Conservation (phyloP, 2,797 vertebrate genomes). For the Typhlichthys subterraneus region DNA sequence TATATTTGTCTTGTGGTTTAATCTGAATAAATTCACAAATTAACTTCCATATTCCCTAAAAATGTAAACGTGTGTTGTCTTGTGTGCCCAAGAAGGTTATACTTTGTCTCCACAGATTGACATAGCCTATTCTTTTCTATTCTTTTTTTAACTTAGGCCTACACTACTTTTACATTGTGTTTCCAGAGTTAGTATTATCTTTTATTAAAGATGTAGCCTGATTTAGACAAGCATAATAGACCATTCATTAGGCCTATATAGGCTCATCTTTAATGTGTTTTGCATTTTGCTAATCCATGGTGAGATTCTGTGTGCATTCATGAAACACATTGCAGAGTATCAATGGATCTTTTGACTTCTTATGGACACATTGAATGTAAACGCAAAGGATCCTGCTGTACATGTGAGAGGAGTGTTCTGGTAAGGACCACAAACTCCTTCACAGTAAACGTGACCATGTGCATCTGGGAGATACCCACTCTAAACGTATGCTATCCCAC, state of each 20-base stretch:
- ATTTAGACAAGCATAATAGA: no score
- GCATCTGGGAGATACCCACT: slow-evolving; percentile 63
- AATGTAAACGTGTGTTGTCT: neutral
- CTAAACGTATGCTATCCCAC: slow-evolving; percentile 44
- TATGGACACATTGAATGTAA: slow-evolving; percentile 33
- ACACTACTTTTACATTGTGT: neutral
- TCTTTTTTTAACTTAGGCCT: neutral
- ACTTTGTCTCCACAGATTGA: neutral
- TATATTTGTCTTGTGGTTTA: no score
- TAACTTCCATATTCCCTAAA: neutral
- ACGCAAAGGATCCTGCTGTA: slow-evolving; percentile 44
- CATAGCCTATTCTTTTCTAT: neutral
- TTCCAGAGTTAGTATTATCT: neutral
- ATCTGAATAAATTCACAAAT: no score
- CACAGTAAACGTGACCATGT: slow-evolving; percentile 68
- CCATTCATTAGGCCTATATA: no score
- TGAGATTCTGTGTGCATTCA: no score
- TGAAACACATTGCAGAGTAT: no score
- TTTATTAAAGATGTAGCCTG: no score
- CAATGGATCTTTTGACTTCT: neutral
- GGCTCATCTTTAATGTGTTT: no score
- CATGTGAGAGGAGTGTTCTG: slow-evolving; percentile 47
- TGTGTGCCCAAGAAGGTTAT: neutral
- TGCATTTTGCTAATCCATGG: no score
- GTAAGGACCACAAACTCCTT: slow-evolving; percentile 65